phyloP scores from a whole-genome alignment of 2,888 invertebrate genomes.

The Eilema caniola region DNA sequence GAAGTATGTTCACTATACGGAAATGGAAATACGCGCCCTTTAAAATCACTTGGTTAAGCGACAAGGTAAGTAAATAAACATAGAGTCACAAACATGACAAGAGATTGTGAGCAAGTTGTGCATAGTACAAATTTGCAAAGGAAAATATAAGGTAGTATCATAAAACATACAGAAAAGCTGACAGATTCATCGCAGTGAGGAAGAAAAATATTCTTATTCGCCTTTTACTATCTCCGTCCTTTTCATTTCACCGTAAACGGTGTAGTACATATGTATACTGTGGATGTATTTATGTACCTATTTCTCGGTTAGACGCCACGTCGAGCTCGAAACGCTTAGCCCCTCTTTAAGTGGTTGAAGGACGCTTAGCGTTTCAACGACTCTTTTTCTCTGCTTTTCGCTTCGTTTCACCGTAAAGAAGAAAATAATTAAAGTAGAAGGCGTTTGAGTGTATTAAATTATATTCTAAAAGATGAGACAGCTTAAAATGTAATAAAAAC shows the following conservation, averaged over 20 bases:
- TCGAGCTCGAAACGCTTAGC: slow-evolving; percentile 4
- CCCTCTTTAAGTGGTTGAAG: background rate
- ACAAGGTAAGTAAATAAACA: background rate
- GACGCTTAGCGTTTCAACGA: background rate
- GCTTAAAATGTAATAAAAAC: background rate
- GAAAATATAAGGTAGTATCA: background rate
- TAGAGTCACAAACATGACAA: too few relatives aligned
- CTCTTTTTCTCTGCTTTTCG: background rate
- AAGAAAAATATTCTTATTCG: background rate
- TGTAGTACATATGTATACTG: background rate
- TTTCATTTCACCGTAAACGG: background rate
- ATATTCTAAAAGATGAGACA: background rate
- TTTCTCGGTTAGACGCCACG: background rate
- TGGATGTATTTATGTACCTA: background rate
- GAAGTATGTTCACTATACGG: background rate
- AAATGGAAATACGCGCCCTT: background rate
- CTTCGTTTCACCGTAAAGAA: background rate
- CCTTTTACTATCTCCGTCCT: background rate
- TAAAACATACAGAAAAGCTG: background rate
- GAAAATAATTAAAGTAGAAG: background rate
- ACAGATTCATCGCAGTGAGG: background rate
- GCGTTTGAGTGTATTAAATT: background rate
- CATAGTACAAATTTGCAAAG: background rate
- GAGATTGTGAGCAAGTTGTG: background rate
- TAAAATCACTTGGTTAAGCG: background rate